phyloP scores from a whole-genome alignment of 2,797 vertebrate genomes.

The Scomberomorus guttatus region DNA sequence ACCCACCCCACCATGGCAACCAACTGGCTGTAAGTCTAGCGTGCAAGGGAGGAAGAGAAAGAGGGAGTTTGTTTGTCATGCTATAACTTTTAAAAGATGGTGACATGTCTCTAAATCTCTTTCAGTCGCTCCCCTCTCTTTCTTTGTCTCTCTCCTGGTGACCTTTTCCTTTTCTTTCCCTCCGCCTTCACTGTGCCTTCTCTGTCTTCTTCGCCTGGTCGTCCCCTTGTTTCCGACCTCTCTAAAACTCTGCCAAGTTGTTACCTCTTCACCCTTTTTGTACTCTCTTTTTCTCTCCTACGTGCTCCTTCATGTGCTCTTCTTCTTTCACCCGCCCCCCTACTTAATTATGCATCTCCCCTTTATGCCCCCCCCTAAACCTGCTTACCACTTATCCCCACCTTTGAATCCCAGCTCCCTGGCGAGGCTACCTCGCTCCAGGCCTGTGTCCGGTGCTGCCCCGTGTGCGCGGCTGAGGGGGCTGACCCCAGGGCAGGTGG shows the following conservation, averaged over 20 bases:
- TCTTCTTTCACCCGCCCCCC: conserved; percentile 29
- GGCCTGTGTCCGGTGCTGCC: conserved; percentile 77
- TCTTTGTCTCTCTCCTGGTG: conserved; percentile 80
- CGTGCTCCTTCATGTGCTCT: conserved; percentile 35
- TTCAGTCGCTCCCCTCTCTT: conserved; percentile 73
- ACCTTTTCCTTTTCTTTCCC: conserved; percentile 81
- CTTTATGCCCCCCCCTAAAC: conserved; percentile 29
- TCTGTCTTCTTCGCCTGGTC: conserved; percentile 59
- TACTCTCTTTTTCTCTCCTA: conserved; percentile 32
- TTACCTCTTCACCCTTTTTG: conserved; percentile 61
- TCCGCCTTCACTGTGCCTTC: conserved; percentile 58
- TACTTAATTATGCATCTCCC: conserved; percentile 46
- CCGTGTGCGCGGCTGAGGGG: conserved; percentile 84
- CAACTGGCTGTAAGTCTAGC: conserved; percentile 90
- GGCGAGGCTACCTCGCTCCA: conserved; percentile 85
- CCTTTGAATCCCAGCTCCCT: conserved; percentile 79
- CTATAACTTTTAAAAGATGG: conserved; percentile 88
- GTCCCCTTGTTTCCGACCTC: conserved; percentile 67
- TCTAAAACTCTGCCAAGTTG: conserved; percentile 66
- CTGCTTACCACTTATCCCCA: conserved; percentile 38
- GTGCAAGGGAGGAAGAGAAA: conserved; percentile 72
- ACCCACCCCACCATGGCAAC: conserved; percentile 89
- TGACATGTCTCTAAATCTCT: conserved; percentile 86
- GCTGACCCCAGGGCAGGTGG: conserved; percentile 86
- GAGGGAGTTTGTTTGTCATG: conserved; percentile 86